Evolutionary conservation across 92 coral and sea anemone species (phyloP), one percentile per base, ranked within the genome.

Genomic region (Phenganax stokvisi): DNA sequence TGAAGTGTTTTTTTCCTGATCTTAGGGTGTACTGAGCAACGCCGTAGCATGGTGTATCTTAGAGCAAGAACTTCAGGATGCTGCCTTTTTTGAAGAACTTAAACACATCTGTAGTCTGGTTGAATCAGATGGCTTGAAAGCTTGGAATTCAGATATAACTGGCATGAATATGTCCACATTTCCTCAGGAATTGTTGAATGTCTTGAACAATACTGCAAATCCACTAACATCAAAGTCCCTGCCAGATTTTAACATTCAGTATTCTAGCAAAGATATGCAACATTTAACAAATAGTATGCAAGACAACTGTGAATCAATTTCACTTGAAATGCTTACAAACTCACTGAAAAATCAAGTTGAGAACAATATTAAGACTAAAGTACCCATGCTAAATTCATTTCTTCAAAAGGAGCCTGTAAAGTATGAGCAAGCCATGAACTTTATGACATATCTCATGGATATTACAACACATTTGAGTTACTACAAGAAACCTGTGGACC

Each of bases 21-120:
- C 66, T 65, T 75, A 94, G 98, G 98, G 98, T 31, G 99, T 96
- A 3, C 84, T 96, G 93, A 96, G 89, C 59, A 84, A 85, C 57
- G 90, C 97, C 65, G 88, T 92, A 72, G 88, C 96, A 17, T 96
- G 99, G 99, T 70, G 80, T 56, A 84, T 87, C 29, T 82, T 96
- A 67, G 91, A 92, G 64, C 59, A 90, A 10, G 96, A 96, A 77
- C 92, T 96, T 12, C 76, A 81, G 60, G 81, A 87, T 76, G 85
- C 81, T 55, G 81, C 59, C 17, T 96, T 92, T 83, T 79, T 89
- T 68, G 92, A 90, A 52, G 69, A 85, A 51, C 84, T 96, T 6
- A 72, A 84, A 61, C 75, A 89, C 76, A 79, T 79, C 20, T 79
- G 83, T 65, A 72, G 51, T 7, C 53, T 63, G 62, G 76, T 80